These are phyloP conservation scores for Phlogophora meticulosa DNA, from an alignment of 2,888 invertebrate species.

Conservation along the genomic window DNA sequence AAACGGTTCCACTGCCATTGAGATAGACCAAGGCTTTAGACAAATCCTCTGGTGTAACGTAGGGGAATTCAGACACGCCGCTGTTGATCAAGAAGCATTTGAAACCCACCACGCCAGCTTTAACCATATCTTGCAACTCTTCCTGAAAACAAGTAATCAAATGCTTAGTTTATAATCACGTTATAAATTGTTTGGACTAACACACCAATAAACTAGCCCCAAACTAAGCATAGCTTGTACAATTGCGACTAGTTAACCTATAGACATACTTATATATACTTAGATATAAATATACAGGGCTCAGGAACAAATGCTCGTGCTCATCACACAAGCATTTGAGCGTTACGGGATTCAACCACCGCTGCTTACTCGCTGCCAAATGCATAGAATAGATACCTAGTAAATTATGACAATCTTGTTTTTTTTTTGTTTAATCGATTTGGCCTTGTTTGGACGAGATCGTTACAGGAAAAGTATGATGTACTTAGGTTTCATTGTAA, in stretches of 20 bases:
- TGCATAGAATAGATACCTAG: not conserved
- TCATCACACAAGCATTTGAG: too few species aligned
- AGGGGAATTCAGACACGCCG: slow-evolving; percentile 92
- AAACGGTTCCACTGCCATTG: slow-evolving; percentile 90
- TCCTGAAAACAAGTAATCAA: too few species aligned
- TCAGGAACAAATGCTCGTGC: too few species aligned
- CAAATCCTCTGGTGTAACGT: slow-evolving; percentile 90
- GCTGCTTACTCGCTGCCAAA: too few species aligned
- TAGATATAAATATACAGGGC: too few species aligned
- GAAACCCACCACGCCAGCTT: slow-evolving; percentile 93
- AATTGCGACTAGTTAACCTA: too few species aligned
- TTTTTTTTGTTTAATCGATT: not conserved
- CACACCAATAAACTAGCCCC: too few species aligned
- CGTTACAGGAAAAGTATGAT: slow-evolving; percentile 39
- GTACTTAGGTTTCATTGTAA: slow-evolving; percentile 14
- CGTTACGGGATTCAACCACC: too few species aligned
- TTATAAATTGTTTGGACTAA: too few species aligned
- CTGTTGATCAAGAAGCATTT: slow-evolving; percentile 93
- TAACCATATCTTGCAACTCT: slow-evolving; percentile 89
- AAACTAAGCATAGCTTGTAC: too few species aligned
- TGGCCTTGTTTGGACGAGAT: slow-evolving; percentile 15
- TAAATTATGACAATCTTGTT: not conserved
- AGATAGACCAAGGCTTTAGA: slow-evolving; percentile 89
- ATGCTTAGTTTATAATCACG: too few species aligned
- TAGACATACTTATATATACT: too few species aligned